Evolutionary conservation across 2,888 invertebrate genomes (phyloP), one percentile per base, ranked within the genome.

Genomic region (Agelastica alni): DNA sequence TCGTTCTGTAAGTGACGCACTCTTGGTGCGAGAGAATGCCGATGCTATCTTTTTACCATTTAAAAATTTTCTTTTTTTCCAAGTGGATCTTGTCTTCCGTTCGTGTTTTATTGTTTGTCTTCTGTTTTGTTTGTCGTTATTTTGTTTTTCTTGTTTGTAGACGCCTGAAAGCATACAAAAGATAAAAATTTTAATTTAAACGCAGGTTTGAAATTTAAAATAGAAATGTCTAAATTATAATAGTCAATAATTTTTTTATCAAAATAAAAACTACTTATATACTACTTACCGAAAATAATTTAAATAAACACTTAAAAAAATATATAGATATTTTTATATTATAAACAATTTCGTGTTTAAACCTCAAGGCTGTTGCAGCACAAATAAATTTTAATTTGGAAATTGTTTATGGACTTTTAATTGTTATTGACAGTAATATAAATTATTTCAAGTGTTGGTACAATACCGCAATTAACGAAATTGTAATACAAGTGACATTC

Each of bases 21-120:
- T n/a, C n/a, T n/a, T 41, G 6, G 26, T 13, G 34, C 17, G 47
- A 7, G 22, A 9, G 12, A 13, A 16, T 26, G 26, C 30, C 26
- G 26, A 48, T 61, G 68, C 63, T 67, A 67, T 61, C 68, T 67
- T 43, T 41, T 57, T 41, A 31, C 49, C 52, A 59, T 56, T 55
- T 56, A 56, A 42, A 36, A 20, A 20, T n/a, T n/a, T n/a, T n/a
- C n/a, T 30, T 34, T 14, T 13, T 32, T 17, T 12, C 45, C n/a
- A n/a, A n/a, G 45, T 20, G 20, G 12, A 10, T 30, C 32, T 44
- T 17, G 18, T 44, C 17, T 44, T 4, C 13, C 9, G 2, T 20
- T 44, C 20, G 13, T 13, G 3, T 28, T 3, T 32, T 31, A 18
- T 16, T 31, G 7, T 9, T 26, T 7, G 26, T 14, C 13, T 28